Evolutionary conservation across 2,888 invertebrate genomes (phyloP), one percentile per base, ranked within the genome.

Genomic region (Drosophila mimetica): DNA sequence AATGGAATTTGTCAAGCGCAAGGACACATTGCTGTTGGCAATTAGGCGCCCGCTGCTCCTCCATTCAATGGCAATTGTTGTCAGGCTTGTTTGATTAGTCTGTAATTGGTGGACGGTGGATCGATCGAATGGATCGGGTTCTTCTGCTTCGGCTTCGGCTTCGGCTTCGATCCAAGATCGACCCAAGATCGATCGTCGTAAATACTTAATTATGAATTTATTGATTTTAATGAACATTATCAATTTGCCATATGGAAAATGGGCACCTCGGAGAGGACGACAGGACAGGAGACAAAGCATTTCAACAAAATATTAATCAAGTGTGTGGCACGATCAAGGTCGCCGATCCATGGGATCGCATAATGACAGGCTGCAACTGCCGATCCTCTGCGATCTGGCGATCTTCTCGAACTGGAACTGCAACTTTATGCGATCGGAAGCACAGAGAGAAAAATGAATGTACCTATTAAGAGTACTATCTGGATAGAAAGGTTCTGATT

Each of bases 211-310:
- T 81, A 78, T 86, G 60, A 78, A 64, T 71, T 81, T 75, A 82
- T 82, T 82, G 85, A 85, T 85, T 87, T 82, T 85, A 82, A 82
- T 87, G 85, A 85, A 71, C 73, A 82, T 77, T 86, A 82, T 82
- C 73, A 87, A 87, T 87, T 87, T 81, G 58, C 79, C 65, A 75
- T 63, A 71, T 74, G 74, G 44, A 77, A 75, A 65, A 25, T 44
- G 61, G 13, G 20, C 18, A 25, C 6, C 32, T 46, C 37, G 41
- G 64, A 42, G 25, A 20, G 20, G 20, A 20, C 2, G 20, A 25
- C 64, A 37, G 39, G 64, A 42, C 64, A 42, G 39, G 48, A 47
- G 42, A 51, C 51, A 55, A 58, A 63, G 66, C 42, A 57, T 42
- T 65, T 69, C 46, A 59, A 44, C 55, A 66, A 71, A 61, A 74